Conservation (phyloP, 2,888 invertebrate genomes). For the Halocaridina rubra region DNA sequence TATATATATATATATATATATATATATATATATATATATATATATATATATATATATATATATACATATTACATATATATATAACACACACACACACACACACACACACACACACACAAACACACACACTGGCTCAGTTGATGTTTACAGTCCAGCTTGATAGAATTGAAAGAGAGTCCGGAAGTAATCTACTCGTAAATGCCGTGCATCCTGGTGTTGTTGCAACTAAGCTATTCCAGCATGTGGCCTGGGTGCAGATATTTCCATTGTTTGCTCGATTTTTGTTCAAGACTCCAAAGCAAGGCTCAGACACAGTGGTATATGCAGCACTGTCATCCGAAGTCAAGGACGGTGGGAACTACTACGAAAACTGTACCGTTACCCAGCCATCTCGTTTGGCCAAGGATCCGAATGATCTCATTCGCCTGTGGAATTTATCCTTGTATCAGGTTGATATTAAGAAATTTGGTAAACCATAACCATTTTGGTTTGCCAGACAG, state of each 20-base stretch:
- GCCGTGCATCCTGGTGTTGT: slow-evolving; percentile 91
- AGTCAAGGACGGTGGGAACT: slow-evolving; percentile 24
- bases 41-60: too few relatives aligned
- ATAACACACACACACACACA: too few relatives aligned
- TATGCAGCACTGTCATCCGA: slow-evolving; percentile 26
- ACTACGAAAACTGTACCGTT: slow-evolving; percentile 39
- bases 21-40: too few relatives aligned
- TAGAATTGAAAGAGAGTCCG: slow-evolving; percentile 72
- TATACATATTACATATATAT: too few relatives aligned
- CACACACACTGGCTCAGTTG: slow-evolving; percentile 83
- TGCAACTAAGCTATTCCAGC: slow-evolving; percentile 83
- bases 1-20: too few relatives aligned
- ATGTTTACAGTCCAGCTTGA: slow-evolving; percentile 76
- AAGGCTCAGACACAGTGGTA: slow-evolving; percentile 51
- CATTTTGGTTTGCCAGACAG: too few relatives aligned
- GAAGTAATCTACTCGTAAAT: slow-evolving; percentile 75
- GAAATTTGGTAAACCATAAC: too few relatives aligned
- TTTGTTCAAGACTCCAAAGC: slow-evolving; percentile 34
- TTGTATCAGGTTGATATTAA: slow-evolving; percentile 25
- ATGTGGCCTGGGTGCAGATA: slow-evolving; percentile 75
- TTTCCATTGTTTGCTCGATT: slow-evolving; percentile 66
- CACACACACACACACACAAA: too few relatives aligned
- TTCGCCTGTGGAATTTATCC: slow-evolving; percentile 31
- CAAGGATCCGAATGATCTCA: not conserved
- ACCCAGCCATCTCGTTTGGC: slow-evolving; percentile 24